Evolutionary conservation across 2,888 invertebrate species (phyloP).

Genomic region (Melanotus villosus): DNA sequence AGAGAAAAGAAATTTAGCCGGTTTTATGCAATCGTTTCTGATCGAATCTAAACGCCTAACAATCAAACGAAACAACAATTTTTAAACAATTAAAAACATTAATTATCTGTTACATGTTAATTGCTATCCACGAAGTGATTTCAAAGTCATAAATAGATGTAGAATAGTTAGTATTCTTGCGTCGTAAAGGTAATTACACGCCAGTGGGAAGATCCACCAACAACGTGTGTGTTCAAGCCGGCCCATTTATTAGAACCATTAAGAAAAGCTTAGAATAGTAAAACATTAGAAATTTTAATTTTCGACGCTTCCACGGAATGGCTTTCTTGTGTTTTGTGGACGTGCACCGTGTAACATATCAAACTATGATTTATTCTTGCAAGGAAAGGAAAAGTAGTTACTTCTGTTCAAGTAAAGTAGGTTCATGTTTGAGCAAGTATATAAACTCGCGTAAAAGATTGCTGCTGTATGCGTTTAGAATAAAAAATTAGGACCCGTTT

Average conservation of each 20-base stretch:
- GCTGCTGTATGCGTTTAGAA: slow-evolving; percentile 5
- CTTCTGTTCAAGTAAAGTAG: slow-evolving; percentile 20
- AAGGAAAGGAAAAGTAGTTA: slow-evolving; percentile 30
- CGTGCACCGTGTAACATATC: slow-evolving; percentile 25
- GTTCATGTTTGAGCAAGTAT: slow-evolving; percentile 21
- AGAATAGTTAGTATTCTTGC: slow-evolving; percentile 17
- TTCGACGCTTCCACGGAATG: background rate
- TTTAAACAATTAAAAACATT: slow-evolving; percentile 14
- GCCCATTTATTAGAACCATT: slow-evolving; percentile 18
- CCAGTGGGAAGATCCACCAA: slow-evolving; percentile 11
- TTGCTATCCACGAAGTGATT: slow-evolving; percentile 10
- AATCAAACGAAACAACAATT: too few species aligned
- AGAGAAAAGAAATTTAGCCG: too few species aligned
- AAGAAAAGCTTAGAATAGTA: background rate
- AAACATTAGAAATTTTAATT: slow-evolving; percentile 20
- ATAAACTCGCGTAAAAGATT: slow-evolving; percentile 11
- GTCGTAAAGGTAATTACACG: slow-evolving; percentile 16
- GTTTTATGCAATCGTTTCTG: too few species aligned
- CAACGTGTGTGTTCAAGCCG: slow-evolving; percentile 21
- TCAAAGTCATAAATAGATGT: slow-evolving; percentile 10
- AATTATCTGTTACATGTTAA: slow-evolving; percentile 16
- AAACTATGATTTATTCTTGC: slow-evolving; percentile 28
- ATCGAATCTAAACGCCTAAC: too few species aligned
- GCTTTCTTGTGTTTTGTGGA: slow-evolving; percentile 16
- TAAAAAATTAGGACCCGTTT: background rate